Base-by-base conservation (phyloP, 23 tunicate genomes). In the Diplosoma virens region DNA sequence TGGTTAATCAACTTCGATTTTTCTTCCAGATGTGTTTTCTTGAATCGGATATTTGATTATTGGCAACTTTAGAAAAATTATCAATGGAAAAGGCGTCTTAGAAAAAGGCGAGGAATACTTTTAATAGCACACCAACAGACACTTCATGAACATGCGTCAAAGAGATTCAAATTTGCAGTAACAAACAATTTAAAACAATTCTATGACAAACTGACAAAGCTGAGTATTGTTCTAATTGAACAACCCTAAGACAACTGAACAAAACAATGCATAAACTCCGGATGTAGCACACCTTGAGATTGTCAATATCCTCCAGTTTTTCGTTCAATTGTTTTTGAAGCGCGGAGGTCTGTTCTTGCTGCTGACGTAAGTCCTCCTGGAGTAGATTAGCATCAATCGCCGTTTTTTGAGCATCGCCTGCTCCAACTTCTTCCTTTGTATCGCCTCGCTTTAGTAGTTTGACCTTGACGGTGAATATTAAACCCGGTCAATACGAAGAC, bases 21-120 rank as follows among this genome's bases (percentile, higher is more conserved):
- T 76, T 92, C 97, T 20, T 89, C 84, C 5, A 36, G 21, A 54
- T 89, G 82, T 26, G 80, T 33, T 60, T 82, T 66, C 87, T 82
- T 37, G 5, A 68, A 68, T 35, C 33, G 18, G 64, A 56, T 16
- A n/a, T n/a, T n/a, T n/a, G n/a, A n/a, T n/a, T n/a, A n/a, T n/a
- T n/a, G n/a, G n/a, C n/a, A n/a, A n/a, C n/a, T n/a, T n/a, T n/a
- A n/a, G n/a, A n/a, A n/a, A n/a, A n/a, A n/a, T n/a, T n/a, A n/a
- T n/a, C n/a, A n/a, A n/a, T n/a, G n/a, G n/a, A n/a, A n/a, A n/a
- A n/a, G n/a, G n/a, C n/a, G n/a, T n/a, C n/a, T n/a, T n/a, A n/a
- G n/a, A n/a, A n/a, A n/a, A n/a, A n/a, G n/a, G n/a, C n/a, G n/a
- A n/a, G n/a, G n/a, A n/a, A n/a, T n/a, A n/a, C n/a, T n/a, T n/a